These are phyloP conservation scores for Cynodonichthys magdalenae DNA, from an alignment of 2,797 vertebrate genomes.

Conservation along the genomic window DNA sequence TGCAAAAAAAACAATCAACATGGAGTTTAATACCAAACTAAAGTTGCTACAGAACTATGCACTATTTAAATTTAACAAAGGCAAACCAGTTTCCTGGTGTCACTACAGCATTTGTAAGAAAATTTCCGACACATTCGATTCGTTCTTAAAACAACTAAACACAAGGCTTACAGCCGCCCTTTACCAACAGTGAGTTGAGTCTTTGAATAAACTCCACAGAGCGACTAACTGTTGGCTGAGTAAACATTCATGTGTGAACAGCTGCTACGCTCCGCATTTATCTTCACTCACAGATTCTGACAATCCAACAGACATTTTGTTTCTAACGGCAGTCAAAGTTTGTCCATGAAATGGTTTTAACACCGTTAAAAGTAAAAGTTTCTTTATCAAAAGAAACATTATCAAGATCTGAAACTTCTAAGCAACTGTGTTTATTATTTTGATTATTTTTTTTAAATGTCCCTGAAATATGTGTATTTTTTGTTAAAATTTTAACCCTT, in stretches of 20 bases:
- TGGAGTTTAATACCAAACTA: slow-evolving; percentile 15
- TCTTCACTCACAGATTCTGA: slow-evolving; percentile 27
- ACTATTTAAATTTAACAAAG: slow-evolving; percentile 10
- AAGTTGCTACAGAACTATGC: slow-evolving; percentile 25
- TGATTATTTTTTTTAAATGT: background rate
- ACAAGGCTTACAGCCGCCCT: slow-evolving; percentile 5
- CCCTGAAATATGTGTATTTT: slow-evolving; percentile 12
- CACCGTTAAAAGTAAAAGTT: slow-evolving; percentile 26
- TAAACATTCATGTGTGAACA: slow-evolving; percentile 75
- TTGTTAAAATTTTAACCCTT: background rate
- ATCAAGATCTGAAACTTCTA: slow-evolving; percentile 1
- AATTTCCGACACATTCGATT: slow-evolving; percentile 46
- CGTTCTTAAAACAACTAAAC: slow-evolving; percentile 1
- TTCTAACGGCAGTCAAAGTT: slow-evolving; percentile 36
- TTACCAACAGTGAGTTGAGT: slow-evolving; percentile 6
- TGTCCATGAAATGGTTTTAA: background rate
- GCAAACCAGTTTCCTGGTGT: too few species aligned
- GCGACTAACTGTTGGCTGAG: slow-evolving; percentile 41
- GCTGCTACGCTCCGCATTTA: slow-evolving; percentile 60
- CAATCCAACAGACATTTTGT: slow-evolving; percentile 21
- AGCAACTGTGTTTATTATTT: background rate
- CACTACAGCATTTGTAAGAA: slow-evolving; percentile 20
- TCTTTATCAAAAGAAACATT: slow-evolving; percentile 9
- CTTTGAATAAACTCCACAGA: slow-evolving; percentile 38
- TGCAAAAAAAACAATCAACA: slow-evolving; percentile 23